Percentiles rank a stretch among this genome's conserved stretches.
Evolutionary conservation across 2,888 invertebrate genomes (phyloP).

Genomic region (Tachina grossa): DNA sequence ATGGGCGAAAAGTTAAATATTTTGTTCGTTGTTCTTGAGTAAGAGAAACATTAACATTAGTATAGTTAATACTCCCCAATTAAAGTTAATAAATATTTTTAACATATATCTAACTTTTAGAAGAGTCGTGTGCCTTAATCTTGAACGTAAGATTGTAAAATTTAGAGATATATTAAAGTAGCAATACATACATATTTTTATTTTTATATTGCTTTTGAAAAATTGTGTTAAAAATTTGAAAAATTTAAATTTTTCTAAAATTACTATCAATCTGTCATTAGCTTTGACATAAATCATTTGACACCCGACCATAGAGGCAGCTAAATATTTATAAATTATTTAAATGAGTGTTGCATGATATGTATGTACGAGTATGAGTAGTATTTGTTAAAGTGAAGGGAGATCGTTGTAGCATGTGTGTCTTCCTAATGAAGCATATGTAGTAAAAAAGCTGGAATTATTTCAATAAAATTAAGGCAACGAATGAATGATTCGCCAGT

Average conservation of each 20-base stretch:
- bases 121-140: conserved; percentile 57
- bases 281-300: conserved; percentile 71
- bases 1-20: conserved; percentile 7
- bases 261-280: conserved; percentile 71
- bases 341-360: background rate
- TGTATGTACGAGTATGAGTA: background rate
- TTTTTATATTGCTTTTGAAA: conserved; percentile 17
- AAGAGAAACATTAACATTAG: conserved; percentile 53
- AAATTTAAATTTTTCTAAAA: conserved; percentile 32
- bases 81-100: background rate
- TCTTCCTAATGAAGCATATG: conserved; percentile 39
- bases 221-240: conserved; percentile 46
- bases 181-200: background rate
- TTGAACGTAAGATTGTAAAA: conserved; percentile 25
- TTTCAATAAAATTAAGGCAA: background rate
- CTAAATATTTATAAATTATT: conserved; percentile 14
- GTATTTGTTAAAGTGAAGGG: background rate
- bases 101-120: background rate
- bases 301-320: conserved; percentile 45
- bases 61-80: background rate
- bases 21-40: background rate
- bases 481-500: background rate
- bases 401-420: conserved; percentile 38
- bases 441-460: conserved; percentile 33
- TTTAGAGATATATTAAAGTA: background rate